Evolutionary conservation across 35 echinoderm and acorn worm species (phyloP).

Genomic region (Heliocidaris erythrogramma): DNA sequence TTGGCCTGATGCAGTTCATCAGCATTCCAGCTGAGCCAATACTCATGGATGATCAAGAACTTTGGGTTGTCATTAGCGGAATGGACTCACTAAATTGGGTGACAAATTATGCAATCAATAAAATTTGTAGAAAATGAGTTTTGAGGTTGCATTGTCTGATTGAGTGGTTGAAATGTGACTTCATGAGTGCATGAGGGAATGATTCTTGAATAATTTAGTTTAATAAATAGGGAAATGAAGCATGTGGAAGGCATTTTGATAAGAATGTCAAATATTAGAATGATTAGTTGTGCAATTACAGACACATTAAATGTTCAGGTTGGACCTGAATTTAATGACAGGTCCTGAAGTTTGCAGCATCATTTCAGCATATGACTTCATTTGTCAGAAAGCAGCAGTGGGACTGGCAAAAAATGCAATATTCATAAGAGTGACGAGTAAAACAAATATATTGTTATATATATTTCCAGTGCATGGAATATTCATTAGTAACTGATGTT

Average conservation of each 20-base stretch:
- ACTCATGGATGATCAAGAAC: neutral
- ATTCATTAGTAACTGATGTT: too few relatives aligned
- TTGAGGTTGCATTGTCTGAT: neutral
- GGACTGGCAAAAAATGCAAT: too few relatives aligned
- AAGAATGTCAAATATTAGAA: neutral
- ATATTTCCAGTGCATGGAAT: too few relatives aligned
- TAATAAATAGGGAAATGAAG: neutral
- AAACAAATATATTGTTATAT: too few relatives aligned
- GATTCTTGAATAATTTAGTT: neutral
- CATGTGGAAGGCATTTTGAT: neutral
- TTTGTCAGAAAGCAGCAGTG: too few relatives aligned
- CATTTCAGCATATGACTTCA: too few relatives aligned
- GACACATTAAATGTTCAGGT: neutral
- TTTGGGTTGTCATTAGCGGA: neutral
- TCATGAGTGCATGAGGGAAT: neutral
- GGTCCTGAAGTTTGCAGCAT: neutral
- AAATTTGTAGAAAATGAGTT: neutral
- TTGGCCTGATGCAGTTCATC: slow-evolving; percentile 7
- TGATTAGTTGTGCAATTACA: neutral
- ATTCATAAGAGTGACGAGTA: too few relatives aligned
- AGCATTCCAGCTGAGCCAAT: neutral
- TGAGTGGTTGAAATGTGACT: neutral
- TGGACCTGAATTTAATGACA: neutral
- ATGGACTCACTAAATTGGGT: neutral
- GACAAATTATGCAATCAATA: neutral